Evolutionary conservation across 1,140 invertebrate genomes (phyloP).

Genomic region (Diachasma alloeum): DNA sequence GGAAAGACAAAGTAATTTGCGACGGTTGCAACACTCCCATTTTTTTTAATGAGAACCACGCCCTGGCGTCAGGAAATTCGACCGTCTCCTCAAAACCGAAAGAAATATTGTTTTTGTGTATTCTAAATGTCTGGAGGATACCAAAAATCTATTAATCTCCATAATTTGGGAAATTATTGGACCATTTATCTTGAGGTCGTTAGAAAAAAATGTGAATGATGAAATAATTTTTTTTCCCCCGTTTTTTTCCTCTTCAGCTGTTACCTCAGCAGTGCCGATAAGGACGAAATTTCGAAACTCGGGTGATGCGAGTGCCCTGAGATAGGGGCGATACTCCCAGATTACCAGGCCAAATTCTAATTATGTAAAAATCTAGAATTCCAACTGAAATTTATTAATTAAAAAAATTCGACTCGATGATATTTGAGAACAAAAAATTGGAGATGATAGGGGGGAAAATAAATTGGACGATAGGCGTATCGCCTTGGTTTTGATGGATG

Average conservation of each 20-base stretch:
- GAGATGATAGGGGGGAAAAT: neutral
- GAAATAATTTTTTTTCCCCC: neutral
- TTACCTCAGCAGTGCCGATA: neutral
- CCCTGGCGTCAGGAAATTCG: slow-evolving; percentile 55
- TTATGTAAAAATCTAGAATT: neutral
- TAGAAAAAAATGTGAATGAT: neutral
- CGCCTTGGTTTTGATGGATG: neutral
- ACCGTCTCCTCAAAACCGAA: slow-evolving; percentile 37
- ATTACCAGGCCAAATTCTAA: neutral
- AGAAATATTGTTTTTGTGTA: slow-evolving; percentile 28
- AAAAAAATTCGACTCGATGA: neutral
- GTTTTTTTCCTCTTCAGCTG: neutral
- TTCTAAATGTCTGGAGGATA: neutral
- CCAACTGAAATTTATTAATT: neutral
- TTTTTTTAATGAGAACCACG: slow-evolving; percentile 38
- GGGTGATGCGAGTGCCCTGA: neutral
- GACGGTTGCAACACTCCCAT: slow-evolving; percentile 28
- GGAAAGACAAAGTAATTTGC: slow-evolving; percentile 41
- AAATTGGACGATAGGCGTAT: neutral
- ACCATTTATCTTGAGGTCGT: neutral
- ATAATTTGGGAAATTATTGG: slow-evolving; percentile 13
- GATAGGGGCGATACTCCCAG: neutral
- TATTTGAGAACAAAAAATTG: neutral
- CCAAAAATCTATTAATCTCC: slow-evolving; percentile 20
- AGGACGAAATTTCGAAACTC: neutral